phyloP scores from a whole-genome alignment of 2,113 vertebrate genomes.

The Merops nubicus region DNA sequence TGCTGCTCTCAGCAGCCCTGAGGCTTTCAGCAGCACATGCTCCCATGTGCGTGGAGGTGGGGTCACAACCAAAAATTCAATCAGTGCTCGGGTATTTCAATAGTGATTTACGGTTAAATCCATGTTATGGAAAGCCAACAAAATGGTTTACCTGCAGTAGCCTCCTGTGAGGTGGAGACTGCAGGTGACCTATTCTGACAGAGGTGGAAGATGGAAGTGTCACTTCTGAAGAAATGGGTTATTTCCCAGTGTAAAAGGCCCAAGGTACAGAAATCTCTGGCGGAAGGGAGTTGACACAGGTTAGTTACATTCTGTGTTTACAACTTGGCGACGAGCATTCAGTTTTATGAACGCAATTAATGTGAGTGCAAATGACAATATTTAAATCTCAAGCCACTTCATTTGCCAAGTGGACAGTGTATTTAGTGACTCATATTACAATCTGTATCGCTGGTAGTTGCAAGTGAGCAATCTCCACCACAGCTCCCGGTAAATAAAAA shows the following conservation, averaged over 20 bases:
- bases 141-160: background rate
- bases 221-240: background rate
- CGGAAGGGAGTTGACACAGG: fast-evolving
- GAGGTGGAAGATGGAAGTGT: fast-evolving
- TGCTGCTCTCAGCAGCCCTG: background rate
- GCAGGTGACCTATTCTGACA: background rate
- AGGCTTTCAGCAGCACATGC: background rate
- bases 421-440: background rate
- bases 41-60: background rate
- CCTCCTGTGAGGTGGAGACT: background rate
- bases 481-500: background rate
- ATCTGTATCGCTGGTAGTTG: background rate
- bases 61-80: background rate
- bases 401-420: background rate
- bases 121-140: background rate
- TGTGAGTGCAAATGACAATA: background rate
- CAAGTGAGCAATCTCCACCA: background rate
- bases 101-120: background rate
- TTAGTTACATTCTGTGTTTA: background rate
- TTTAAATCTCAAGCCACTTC: background rate
- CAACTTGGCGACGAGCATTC: background rate
- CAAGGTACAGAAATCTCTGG: background rate
- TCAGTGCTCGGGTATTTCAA: background rate
- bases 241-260: background rate
- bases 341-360: background rate